Evolutionary conservation across 2,113 vertebrate genomes (phyloP).

Genomic region (Stegostoma tigrinum): DNA sequence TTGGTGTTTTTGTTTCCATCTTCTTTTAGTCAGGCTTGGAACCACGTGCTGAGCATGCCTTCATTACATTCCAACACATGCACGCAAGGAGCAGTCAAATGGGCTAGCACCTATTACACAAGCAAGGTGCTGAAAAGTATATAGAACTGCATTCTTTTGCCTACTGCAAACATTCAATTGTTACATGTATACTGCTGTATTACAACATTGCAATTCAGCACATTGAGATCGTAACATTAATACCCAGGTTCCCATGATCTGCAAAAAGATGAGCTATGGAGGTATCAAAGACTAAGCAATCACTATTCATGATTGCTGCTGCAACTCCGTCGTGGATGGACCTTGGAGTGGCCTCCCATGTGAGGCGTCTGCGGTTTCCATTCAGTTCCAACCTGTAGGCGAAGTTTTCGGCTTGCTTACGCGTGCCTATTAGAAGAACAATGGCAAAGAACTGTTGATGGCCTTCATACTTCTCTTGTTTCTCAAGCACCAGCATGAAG

Average conservation of each 20-base stretch:
- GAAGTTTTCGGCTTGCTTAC: constrained; percentile 64
- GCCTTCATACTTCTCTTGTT: constrained; percentile 65
- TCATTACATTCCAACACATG: constrained; percentile 35
- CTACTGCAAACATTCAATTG: constrained; percentile 38
- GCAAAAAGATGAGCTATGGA: constrained; percentile 63
- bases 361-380: constrained; percentile 61
- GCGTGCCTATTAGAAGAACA: constrained; percentile 60
- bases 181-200: constrained; percentile 39
- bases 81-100: constrained; percentile 34
- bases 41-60: constrained; percentile 32
- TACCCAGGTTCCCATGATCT: constrained; percentile 63
- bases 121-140: constrained; percentile 33
- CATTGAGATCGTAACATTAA: constrained; percentile 68
- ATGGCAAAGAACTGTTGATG: constrained; percentile 68
- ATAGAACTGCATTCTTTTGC: constrained; percentile 37
- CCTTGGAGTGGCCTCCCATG: constrained; percentile 67
- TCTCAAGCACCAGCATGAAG: constrained; percentile 68
- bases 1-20: constrained; percentile 33
- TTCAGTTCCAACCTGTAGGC: constrained; percentile 66
- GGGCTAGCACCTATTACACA: constrained; percentile 33
- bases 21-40: constrained; percentile 35
- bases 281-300: constrained; percentile 66
- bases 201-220: constrained; percentile 50
- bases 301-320: constrained; percentile 62
- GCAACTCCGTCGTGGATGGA: constrained; percentile 63